Evolutionary conservation across 2,113 vertebrate genomes (phyloP).

Genomic region (Poeciliopsis retropinna): DNA sequence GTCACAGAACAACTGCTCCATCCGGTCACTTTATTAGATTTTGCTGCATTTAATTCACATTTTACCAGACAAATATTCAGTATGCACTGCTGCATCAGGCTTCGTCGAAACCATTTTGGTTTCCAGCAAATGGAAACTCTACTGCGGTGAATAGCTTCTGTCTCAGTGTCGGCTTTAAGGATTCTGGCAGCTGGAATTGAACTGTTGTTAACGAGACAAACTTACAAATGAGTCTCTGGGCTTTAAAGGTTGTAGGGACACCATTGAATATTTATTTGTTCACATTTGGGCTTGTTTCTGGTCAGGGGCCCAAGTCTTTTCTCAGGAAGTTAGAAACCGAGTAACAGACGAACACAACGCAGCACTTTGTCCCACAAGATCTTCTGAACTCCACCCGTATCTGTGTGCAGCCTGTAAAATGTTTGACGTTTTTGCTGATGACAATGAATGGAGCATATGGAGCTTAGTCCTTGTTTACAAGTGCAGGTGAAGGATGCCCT

Average conservation of each 20-base stretch:
- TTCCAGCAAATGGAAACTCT: too few species aligned
- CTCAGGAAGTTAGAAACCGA: conserved; percentile 67
- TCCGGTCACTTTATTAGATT: too few species aligned
- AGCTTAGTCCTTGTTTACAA: conserved; percentile 60
- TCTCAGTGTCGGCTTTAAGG: too few species aligned
- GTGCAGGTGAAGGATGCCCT: conserved; percentile 20
- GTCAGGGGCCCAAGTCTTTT: conserved; percentile 40
- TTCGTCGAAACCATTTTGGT: not conserved
- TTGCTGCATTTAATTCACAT: not conserved
- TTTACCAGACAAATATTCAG: not conserved
- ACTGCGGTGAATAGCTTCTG: too few species aligned
- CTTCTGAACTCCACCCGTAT: conserved; percentile 25
- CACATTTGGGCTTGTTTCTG: conserved; percentile 29
- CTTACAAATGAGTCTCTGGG: conserved; percentile 12
- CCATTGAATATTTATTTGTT: not conserved
- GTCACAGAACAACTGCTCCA: too few species aligned
- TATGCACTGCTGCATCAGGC: not conserved
- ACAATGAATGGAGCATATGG: conserved; percentile 66
- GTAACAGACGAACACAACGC: conserved; percentile 36
- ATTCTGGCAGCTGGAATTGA: too few species aligned
- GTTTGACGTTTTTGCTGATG: conserved; percentile 64
- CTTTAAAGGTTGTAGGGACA: conserved; percentile 5
- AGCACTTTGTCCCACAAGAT: conserved; percentile 69
- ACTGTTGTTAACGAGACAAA: too few species aligned
- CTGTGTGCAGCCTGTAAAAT: conserved; percentile 33